These are phyloP conservation scores for Emesis furor DNA, from an alignment of 2,888 invertebrate genomes.

Conservation along the genomic window DNA sequence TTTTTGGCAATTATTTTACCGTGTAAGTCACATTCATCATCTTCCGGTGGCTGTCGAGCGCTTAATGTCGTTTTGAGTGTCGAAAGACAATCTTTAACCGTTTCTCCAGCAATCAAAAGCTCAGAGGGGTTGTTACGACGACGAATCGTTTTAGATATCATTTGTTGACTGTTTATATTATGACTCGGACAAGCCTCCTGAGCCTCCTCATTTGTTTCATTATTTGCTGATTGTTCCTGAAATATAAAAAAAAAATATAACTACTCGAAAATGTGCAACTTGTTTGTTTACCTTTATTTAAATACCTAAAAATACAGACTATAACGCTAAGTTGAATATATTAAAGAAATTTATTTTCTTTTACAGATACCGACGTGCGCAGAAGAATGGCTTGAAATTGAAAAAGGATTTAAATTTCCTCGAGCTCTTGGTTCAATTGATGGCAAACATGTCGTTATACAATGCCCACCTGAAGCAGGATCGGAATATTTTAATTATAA, in stretches of 20 bases:
- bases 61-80: conserved; percentile 48
- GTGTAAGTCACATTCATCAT: conserved; percentile 55
- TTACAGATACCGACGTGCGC: neutral
- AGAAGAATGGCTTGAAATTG: conserved; percentile 6
- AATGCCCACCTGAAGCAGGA: conserved; percentile 21
- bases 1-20: conserved; percentile 53
- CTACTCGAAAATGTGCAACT: too few species aligned
- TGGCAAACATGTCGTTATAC: conserved; percentile 18
- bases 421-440: conserved; percentile 9
- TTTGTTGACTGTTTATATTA: conserved; percentile 1
- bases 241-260: too few species aligned
- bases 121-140: conserved; percentile 37
- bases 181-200: too few species aligned
- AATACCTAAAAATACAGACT: too few species aligned
- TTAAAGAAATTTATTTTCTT: too few species aligned
- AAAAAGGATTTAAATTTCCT: conserved; percentile 34
- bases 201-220: too few species aligned
- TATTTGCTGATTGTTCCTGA: too few species aligned
- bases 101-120: conserved; percentile 20
- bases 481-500: too few species aligned
- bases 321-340: too few species aligned
- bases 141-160: conserved; percentile 25
- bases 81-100: conserved; percentile 43
- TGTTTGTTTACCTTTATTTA: too few species aligned
- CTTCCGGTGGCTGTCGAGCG: conserved; percentile 36